Evolutionary conservation across 2,888 invertebrate species (phyloP).

Genomic region (Harmothoe impar): DNA sequence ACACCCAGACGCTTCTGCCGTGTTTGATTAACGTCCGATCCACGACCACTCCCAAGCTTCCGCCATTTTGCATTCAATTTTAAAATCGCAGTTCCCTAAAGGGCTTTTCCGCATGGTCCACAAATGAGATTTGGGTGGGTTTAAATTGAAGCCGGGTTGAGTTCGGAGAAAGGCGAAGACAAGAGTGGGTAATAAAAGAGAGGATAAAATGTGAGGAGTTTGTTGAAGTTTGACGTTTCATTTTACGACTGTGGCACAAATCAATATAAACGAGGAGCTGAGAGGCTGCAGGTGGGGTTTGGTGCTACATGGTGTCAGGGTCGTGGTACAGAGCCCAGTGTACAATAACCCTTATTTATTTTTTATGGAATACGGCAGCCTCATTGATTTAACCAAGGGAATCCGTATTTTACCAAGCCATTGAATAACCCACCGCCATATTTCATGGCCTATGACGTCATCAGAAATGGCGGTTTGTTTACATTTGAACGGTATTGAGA

Average conservation of each 20-base stretch:
- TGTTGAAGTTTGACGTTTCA: not conserved
- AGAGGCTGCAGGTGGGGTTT: too few species aligned
- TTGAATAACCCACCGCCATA: too few species aligned
- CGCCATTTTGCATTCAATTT: not conserved
- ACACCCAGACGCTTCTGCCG: not conserved
- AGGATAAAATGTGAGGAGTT: not conserved
- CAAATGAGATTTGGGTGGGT: conserved; percentile 23
- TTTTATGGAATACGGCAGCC: too few species aligned
- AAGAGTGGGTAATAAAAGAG: not conserved
- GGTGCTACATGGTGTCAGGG: too few species aligned
- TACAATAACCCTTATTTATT: too few species aligned
- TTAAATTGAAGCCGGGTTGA: not conserved
- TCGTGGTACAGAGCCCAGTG: too few species aligned
- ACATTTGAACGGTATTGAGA: too few species aligned
- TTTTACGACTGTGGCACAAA: not conserved
- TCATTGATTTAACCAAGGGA: too few species aligned
- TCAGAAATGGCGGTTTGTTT: too few species aligned
- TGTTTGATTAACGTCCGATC: not conserved
- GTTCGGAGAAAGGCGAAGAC: not conserved
- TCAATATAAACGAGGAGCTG: too few species aligned
- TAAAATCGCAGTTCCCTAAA: not conserved
- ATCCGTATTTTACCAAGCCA: too few species aligned
- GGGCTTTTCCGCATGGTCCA: not conserved
- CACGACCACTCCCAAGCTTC: not conserved
- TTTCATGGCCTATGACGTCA: too few species aligned